Evolutionary conservation across 2,888 invertebrate genomes (phyloP), one percentile per base, ranked within the genome.

Genomic region (Heliothis peltigera): DNA sequence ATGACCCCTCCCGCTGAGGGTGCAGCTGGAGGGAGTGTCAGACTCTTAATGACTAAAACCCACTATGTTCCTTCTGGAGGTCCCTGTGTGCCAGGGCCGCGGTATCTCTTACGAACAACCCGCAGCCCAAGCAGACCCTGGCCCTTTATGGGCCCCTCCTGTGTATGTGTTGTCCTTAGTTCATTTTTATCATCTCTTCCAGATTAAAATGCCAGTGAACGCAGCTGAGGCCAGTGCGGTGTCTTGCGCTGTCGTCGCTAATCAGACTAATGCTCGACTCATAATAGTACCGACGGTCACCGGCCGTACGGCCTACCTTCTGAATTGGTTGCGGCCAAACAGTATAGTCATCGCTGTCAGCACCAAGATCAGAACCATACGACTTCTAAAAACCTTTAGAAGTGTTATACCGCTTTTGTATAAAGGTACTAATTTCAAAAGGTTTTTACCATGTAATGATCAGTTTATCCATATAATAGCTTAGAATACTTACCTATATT

Each of bases 341-440:
- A 96, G 96, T 76, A 95, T 97, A 5, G 95, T 97, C 62, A 89
- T 97, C 43, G 96, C 97, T 0, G 95, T 97, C 60, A 96, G 96
- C 39, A 93, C 96, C 5, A 91, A 94, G 55, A 90, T 89, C 0
- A 92, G 91, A 42, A 94, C 95, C 1, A 95, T 96, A 0, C 91
- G 97, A 43, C 95, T 96, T 77, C 91, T 97, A 48, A 96, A 96
- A 75, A 88, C 96, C 3, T 96, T 95, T 85, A 91, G 96, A 68
- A 96, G 96, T 46, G 89, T 97, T 53, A 92, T 96, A 70, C 96
- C 97, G 0, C 87, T 97, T 39, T 90, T 96, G 80, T 97, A 95
- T 84, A 91, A 68, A 70, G 89, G 92, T 91, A 64, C 15, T n/a
- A 57, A 32, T 22, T 5, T 39, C 8, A 22, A 43, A 4, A 2